Evolutionary conservation across 2,797 vertebrate genomes (phyloP).

Genomic region (Sebastolobus alascanus): DNA sequence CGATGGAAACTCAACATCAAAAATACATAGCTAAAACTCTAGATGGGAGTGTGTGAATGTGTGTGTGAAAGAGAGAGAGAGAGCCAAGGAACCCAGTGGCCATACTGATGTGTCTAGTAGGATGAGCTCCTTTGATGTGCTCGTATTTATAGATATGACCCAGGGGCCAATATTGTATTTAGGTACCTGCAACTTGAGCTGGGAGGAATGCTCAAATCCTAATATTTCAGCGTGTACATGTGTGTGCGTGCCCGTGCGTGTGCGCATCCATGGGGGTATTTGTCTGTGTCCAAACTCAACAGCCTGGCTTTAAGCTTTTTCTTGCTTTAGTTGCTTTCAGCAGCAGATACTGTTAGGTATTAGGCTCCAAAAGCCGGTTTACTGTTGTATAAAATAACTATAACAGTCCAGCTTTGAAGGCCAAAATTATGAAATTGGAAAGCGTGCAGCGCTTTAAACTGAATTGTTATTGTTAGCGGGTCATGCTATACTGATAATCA

Average conservation of each 20-base stretch:
- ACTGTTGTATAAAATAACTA: conserved; percentile 58
- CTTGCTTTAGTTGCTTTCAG: conserved; percentile 62
- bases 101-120: conserved; percentile 38
- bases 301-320: conserved; percentile 54
- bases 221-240: conserved; percentile 33
- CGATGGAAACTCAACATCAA: conserved; percentile 59
- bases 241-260: neutral
- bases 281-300: conserved; percentile 51
- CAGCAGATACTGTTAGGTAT: conserved; percentile 42
- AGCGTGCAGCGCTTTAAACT: conserved; percentile 1
- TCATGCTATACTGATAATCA: conserved; percentile 31
- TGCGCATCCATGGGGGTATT: conserved; percentile 7
- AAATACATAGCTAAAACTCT: conserved; percentile 55
- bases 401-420: conserved; percentile 32
- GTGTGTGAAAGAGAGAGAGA: conserved; percentile 6
- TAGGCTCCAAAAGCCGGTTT: conserved; percentile 43
- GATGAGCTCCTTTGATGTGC: conserved; percentile 71
- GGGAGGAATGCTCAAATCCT: conserved; percentile 46
- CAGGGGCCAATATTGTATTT: conserved; percentile 67
- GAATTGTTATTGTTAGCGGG: conserved; percentile 23
- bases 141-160: conserved; percentile 67
- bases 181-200: conserved; percentile 65
- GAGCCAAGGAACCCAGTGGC: conserved; percentile 42
- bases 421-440: conserved; percentile 27
- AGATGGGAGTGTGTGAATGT: conserved; percentile 31